Evolutionary conservation across 2,113 vertebrate genomes (phyloP).

Genomic region (Ahaetulla prasina): DNA sequence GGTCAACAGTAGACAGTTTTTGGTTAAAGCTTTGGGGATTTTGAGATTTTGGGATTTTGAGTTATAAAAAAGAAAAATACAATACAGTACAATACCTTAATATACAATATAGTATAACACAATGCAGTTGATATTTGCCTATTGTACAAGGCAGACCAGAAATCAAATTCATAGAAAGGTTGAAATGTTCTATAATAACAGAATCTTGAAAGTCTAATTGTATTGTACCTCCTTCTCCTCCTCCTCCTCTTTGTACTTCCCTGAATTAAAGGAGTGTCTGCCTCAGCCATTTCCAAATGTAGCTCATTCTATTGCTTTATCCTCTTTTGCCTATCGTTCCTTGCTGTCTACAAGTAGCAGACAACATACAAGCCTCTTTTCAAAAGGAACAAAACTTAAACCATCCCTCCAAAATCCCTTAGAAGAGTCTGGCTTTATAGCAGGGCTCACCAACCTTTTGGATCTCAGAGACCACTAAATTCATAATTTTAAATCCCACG

Average conservation of each 20-base stretch:
- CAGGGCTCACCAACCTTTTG: no score
- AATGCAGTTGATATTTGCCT: not conserved
- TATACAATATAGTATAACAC: not conserved
- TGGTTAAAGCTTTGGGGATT: no score
- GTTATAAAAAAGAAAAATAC: not conserved
- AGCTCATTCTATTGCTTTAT: not conserved
- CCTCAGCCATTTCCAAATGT: not conserved
- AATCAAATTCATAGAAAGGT: not conserved
- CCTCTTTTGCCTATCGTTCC: not conserved
- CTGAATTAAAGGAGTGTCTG: not conserved
- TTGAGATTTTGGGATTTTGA: no score
- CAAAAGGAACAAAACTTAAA: not conserved
- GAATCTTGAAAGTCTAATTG: not conserved
- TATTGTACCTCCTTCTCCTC: not conserved
- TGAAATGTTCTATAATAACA: not conserved
- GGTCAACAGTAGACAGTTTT: no score
- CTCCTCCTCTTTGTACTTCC: not conserved
- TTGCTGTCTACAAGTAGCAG: not conserved
- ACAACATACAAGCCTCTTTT: not conserved
- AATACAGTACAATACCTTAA: not conserved
- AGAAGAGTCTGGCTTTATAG: not conserved
- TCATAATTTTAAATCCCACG: no score
- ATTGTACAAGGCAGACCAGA: not conserved
- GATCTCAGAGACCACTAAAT: no score
- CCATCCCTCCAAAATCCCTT: not conserved